Evolutionary conservation across 2,797 vertebrate genomes (phyloP), one percentile per base, ranked within the genome.

Genomic region (Hippoglossus hippoglossus): DNA sequence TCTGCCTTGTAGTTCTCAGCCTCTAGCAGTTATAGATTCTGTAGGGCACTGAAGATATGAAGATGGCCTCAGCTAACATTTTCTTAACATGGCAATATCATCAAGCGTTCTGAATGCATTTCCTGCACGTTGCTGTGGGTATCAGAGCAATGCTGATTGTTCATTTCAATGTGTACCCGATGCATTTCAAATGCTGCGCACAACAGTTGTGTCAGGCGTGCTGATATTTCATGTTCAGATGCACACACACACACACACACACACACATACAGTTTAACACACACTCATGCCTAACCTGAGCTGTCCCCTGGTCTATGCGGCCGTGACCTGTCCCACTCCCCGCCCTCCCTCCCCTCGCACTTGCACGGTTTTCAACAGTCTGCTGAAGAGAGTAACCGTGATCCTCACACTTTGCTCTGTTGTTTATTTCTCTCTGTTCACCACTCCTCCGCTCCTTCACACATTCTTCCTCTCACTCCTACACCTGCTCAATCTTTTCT

Each of bases 341-440:
- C 62, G 70, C 80, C 44, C 44, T 46, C 77, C 66, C 80, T 73
- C 63, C 68, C 81, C 75, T 69, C 49, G 68, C 87, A 76, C 82
- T 75, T 66, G 73, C 89, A 80, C 76, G 73, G 82, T 88, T 89
- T 91, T 91, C 84, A 90, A 92, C 89, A 90, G 91, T 89, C 86
- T 89, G 87, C 88, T 92, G 90, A 90, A 87, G 89, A 80, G 77
- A 88, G 71, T 90, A 77, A 85, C 80, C 67, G 57, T 84, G 83
- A 84, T 88, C 91, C 91, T 94, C 92, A 93, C 85, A 85, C 86
- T 90, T 75, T 92, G 87, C 87, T 92, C 84, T 93, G 85, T 91
- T 84, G 84, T 91, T 91, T 88, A 89, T 92, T 90, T 93, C 89
- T 93, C 88, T 94, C 90, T 93, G 75, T 75, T 86, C 75, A 85